Evolutionary conservation across 2,888 invertebrate genomes (phyloP).

Genomic region (Polyommatus iphigenia): DNA sequence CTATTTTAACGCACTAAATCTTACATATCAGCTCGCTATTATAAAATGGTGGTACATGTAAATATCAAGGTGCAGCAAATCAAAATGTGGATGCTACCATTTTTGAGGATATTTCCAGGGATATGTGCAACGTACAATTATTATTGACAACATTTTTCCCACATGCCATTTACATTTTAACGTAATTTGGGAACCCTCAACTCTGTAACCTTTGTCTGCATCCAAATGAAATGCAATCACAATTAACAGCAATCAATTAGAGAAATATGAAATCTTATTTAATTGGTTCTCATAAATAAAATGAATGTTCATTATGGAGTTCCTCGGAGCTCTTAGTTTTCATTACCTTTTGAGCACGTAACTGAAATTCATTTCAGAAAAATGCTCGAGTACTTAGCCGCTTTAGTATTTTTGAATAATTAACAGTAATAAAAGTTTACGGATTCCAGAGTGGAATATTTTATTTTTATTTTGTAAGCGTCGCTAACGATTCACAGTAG

Average conservation of each 20-base stretch:
- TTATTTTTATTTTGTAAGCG: not conserved
- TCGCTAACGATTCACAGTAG: not conserved
- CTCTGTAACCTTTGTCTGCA: not conserved
- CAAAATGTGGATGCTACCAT: not conserved
- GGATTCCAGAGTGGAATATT: not conserved
- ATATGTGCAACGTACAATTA: not conserved
- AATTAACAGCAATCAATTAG: slow-evolving; percentile 12
- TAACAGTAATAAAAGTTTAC: slow-evolving; percentile 15
- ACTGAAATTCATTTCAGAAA: slow-evolving; percentile 25
- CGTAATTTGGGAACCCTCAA: not conserved
- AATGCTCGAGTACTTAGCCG: slow-evolving; percentile 1
- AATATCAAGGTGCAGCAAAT: not conserved
- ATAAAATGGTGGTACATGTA: not conserved
- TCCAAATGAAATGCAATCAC: slow-evolving; percentile 3
- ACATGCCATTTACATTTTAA: not conserved
- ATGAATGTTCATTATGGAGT: slow-evolving; percentile 19
- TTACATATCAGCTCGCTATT: too few relatives aligned
- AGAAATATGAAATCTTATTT: slow-evolving; percentile 20
- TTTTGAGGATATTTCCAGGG: too few relatives aligned
- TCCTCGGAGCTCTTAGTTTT: slow-evolving; percentile 26
- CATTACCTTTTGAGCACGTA: slow-evolving; percentile 29
- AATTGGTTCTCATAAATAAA: slow-evolving; percentile 19
- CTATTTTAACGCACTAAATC: too few relatives aligned
- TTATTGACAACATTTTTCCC: not conserved
- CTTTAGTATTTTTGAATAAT: slow-evolving; percentile 15